Evolutionary conservation across 2,888 invertebrate species (phyloP).

Genomic region (Hydroisotoma schaefferi): DNA sequence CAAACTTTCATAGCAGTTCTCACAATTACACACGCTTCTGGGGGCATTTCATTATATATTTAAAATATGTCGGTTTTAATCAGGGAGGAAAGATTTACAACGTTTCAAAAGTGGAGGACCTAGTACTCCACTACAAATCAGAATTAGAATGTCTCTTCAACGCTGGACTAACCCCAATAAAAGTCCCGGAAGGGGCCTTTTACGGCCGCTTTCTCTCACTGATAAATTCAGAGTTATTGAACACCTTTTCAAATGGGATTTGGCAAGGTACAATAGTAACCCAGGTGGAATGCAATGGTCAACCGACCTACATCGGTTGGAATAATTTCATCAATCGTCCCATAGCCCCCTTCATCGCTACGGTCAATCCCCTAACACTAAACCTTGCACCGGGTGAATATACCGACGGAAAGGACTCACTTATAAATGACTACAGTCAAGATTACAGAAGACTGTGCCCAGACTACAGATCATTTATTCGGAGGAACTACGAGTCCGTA

Average conservation of each 20-base stretch:
- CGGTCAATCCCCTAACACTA: not conserved
- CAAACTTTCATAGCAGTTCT: too few relatives aligned
- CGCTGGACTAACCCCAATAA: not conserved
- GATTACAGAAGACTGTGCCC: slow-evolving; percentile 5
- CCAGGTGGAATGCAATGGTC: slow-evolving; percentile 1
- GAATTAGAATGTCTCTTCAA: slow-evolving; percentile 8
- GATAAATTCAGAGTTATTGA: slow-evolving; percentile 3
- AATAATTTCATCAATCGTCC: not conserved
- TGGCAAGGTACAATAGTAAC: slow-evolving; percentile 4
- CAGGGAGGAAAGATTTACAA: slow-evolving; percentile 4
- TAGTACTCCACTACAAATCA: not conserved
- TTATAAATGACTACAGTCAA: not conserved
- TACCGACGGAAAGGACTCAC: slow-evolving; percentile 2
- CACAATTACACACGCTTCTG: too few relatives aligned
- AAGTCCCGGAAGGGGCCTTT: slow-evolving; percentile 7
- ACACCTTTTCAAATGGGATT: not conserved
- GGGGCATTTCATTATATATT: too few relatives aligned
- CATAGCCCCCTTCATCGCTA: slow-evolving; percentile 2
- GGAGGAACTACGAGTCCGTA: not conserved
- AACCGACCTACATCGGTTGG: slow-evolving; percentile 5
- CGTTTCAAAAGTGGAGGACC: not conserved
- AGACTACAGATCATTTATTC: not conserved
- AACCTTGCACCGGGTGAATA: slow-evolving; percentile 9
- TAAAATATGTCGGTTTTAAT: too few relatives aligned
- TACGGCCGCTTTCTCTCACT: not conserved